A percentile compares a stretch with the other conserved stretches of the same genome.
Evolutionary conservation across 1,140 invertebrate genomes (phyloP).

Genomic region (Ruditapes philippinarum): DNA sequence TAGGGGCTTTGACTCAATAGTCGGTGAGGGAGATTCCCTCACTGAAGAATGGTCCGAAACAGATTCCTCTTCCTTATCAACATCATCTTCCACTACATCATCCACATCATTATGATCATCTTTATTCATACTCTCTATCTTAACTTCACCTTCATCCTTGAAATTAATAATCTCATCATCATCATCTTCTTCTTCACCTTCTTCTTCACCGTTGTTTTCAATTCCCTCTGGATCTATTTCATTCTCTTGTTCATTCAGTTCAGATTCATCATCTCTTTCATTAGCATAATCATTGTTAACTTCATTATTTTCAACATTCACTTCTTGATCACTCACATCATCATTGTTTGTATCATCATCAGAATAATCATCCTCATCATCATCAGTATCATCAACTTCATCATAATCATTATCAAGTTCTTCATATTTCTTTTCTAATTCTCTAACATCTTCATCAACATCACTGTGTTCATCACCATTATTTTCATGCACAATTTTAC

Average conservation of each 20-base stretch:
- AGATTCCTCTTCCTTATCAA: background rate
- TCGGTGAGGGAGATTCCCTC: constrained; percentile 38
- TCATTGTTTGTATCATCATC: background rate
- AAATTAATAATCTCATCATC: background rate
- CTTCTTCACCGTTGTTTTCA: background rate
- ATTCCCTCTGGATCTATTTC: background rate
- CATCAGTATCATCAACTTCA: background rate
- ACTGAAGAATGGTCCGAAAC: constrained; percentile 24
- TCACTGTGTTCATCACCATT: constrained; percentile 34
- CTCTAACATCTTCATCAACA: constrained; percentile 43
- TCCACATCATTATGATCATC: background rate
- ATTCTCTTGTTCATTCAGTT: background rate
- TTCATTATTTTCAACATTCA: background rate
- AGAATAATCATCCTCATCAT: background rate
- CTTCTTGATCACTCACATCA: background rate
- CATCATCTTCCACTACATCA: background rate
- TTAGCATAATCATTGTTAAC: background rate
- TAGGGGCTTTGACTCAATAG: background rate
- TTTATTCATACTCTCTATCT: background rate
- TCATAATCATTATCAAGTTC: constrained; percentile 46
- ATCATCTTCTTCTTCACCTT: background rate
- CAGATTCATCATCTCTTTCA: background rate
- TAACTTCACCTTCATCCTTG: background rate
- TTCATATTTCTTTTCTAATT: constrained; percentile 57
- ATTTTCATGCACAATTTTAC: background rate